Percentiles rank a stretch among this genome's conserved stretches.
Evolutionary conservation across 2,797 vertebrate species (phyloP).

Genomic region (Graptemys geographica): DNA sequence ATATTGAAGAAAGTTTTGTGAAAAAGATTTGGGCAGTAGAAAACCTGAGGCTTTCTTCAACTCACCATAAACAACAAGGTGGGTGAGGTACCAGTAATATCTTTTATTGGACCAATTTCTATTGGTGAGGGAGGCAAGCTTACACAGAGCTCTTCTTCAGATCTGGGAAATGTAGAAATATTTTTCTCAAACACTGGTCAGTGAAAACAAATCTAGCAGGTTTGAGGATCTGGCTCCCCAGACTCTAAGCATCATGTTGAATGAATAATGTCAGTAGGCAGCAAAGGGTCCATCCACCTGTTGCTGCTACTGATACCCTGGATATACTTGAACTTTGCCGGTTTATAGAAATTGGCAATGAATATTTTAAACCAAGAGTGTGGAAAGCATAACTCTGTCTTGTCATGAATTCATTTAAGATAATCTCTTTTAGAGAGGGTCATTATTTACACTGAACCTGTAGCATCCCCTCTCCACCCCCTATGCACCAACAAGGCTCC

Average conservation of each 20-base stretch:
- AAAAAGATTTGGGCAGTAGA: not conserved
- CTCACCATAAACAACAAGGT: not conserved
- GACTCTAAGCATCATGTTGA: not conserved
- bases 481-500: not conserved
- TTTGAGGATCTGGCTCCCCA: accelerated
- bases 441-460: slow-evolving; percentile 18
- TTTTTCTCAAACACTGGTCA: not conserved
- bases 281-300: not conserved
- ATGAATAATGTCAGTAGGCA: slow-evolving; percentile 12
- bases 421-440: slow-evolving; percentile 57
- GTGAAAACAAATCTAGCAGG: not conserved
- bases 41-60: not conserved
- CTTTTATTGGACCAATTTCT: not conserved
- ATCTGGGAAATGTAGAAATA: not conserved
- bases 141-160: not conserved
- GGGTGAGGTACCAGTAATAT: not conserved
- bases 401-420: not conserved
- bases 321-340: not conserved
- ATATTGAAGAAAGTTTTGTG: not conserved
- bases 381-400: slow-evolving; percentile 31
- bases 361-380: slow-evolving; percentile 44
- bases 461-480: not conserved
- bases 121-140: not conserved
- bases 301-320: not conserved
- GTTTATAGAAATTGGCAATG: not conserved